Conservation (phyloP, 1,140 invertebrate species). For the Geopemphigus sp. region DNA sequence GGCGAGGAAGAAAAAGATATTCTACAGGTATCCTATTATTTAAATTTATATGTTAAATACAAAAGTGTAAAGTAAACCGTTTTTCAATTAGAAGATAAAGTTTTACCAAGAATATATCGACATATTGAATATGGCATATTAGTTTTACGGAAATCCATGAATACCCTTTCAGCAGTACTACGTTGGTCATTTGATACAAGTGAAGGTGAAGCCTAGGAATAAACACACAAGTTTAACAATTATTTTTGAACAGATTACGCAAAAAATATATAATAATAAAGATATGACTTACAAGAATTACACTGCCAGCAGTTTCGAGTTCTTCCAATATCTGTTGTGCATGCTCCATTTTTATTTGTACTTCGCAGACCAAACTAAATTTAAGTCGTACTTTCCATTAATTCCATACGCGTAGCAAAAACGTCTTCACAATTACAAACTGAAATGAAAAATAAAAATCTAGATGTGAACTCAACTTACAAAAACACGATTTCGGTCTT, state of each 20-base stretch:
- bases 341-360: slow-evolving; percentile 14
- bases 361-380: not conserved
- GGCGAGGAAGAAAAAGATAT: too few species aligned
- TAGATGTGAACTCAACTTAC: too few species aligned
- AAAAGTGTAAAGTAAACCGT: too few species aligned
- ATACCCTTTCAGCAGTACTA: slow-evolving; percentile 73
- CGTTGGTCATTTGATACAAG: slow-evolving; percentile 74
- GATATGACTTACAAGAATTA: slow-evolving; percentile 64
- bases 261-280: slow-evolving; percentile 2
- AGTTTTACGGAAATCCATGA: slow-evolving; percentile 77
- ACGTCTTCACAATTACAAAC: too few species aligned
- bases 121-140: slow-evolving; percentile 80
- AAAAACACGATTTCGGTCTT: not conserved
- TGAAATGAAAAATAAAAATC: too few species aligned
- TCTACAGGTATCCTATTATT: too few species aligned
- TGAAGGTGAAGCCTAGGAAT: slow-evolving; percentile 74
- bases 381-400: not conserved
- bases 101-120: slow-evolving; percentile 69
- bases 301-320: slow-evolving; percentile 67
- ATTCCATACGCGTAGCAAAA: not conserved
- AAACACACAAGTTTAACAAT: slow-evolving; percentile 15
- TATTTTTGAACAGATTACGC: not conserved
- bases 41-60: too few species aligned
- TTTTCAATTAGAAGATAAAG: too few species aligned
- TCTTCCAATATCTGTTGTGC: slow-evolving; percentile 59